Conservation (phyloP, 2,888 invertebrate genomes). For the Eupithecia tripunctaria region DNA sequence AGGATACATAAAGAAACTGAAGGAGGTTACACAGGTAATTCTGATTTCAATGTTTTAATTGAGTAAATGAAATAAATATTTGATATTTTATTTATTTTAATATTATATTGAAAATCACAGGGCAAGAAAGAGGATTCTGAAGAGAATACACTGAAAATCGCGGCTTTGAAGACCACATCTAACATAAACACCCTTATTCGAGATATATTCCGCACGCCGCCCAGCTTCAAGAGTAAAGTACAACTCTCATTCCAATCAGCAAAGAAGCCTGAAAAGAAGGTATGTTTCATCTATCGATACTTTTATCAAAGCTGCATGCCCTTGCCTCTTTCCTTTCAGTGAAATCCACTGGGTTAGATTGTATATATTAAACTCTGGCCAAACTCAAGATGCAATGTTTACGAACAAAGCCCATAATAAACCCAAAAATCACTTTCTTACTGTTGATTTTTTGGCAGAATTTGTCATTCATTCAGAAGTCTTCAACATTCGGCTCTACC, state of each 20-base stretch:
- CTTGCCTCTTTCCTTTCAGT: neutral
- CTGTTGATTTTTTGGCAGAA: too few species aligned
- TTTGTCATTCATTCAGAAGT: too few species aligned
- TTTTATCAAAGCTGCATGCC: neutral
- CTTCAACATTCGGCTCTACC: too few species aligned
- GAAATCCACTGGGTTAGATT: neutral
- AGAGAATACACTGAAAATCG: conserved; percentile 90
- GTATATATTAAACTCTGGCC: neutral
- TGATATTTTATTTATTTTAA: neutral
- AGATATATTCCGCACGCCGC: conserved; percentile 97
- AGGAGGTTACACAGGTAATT: conserved; percentile 85
- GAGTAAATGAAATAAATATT: neutral
- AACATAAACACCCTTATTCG: conserved; percentile 96
- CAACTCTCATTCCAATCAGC: conserved; percentile 87
- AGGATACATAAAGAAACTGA: conserved; percentile 89
- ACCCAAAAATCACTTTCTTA: too few species aligned
- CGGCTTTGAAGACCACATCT: conserved; percentile 94
- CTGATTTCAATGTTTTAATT: neutral
- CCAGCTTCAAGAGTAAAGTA: conserved; percentile 94
- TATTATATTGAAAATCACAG: conserved; percentile 64
- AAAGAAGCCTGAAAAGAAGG: conserved; percentile 74
- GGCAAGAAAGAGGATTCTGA: conserved; percentile 90
- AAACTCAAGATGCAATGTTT: too few species aligned
- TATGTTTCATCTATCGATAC: conserved; percentile 37
- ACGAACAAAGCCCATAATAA: too few species aligned